phyloP scores from a whole-genome alignment of 2,888 invertebrate species.

The Nasonovia ribisnigri region DNA sequence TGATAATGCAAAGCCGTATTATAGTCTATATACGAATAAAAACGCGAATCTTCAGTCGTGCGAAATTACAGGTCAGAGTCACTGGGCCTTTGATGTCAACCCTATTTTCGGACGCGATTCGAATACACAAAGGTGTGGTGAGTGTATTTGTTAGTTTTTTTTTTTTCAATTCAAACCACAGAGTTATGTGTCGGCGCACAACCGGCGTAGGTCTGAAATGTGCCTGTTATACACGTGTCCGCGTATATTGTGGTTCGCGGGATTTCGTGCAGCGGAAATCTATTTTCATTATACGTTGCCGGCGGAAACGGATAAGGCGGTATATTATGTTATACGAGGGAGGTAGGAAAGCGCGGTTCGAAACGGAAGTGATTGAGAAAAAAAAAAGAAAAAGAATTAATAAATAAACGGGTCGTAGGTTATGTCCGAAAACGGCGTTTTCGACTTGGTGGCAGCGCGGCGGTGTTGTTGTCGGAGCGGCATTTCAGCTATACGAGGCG shows the following conservation, averaged over 20 bases:
- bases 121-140: conserved; percentile 1
- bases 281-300: background rate
- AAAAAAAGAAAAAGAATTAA: background rate
- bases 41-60: conserved; percentile 13
- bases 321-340: background rate
- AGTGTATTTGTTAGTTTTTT: background rate
- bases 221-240: background rate
- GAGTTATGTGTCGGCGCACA: background rate
- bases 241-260: background rate
- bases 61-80: background rate
- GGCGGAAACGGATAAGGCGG: background rate
- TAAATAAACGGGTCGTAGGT: background rate
- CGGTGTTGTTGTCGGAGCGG: background rate
- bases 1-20: background rate
- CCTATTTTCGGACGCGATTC: background rate
- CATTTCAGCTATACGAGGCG: background rate
- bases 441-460: background rate
- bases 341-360: background rate
- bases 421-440: background rate
- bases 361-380: background rate
- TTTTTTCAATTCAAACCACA: background rate
- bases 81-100: background rate
- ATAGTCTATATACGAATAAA: background rate
- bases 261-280: background rate
- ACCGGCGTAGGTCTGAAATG: background rate